Conservation (phyloP, 2,797 vertebrate genomes). For the Thripadectes ignobilis region DNA sequence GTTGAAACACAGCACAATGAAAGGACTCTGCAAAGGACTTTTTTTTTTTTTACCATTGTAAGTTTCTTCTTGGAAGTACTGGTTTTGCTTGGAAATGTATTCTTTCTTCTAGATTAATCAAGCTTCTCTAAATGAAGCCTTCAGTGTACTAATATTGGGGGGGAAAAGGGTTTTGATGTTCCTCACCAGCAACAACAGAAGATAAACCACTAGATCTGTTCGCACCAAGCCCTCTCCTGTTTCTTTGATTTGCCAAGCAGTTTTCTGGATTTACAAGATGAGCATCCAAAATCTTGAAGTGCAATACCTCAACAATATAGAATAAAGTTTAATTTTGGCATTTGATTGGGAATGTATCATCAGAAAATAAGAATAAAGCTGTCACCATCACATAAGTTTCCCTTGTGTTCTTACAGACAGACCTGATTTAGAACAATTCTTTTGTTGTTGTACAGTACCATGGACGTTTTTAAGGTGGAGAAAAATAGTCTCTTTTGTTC, state of each 20-base stretch:
- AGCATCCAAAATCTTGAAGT: not conserved
- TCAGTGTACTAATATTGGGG: not conserved
- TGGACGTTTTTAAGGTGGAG: not conserved
- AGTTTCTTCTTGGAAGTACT: not conserved
- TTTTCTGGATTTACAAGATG: not conserved
- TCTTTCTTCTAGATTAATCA: not conserved
- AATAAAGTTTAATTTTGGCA: not conserved
- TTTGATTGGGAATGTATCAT: fast-evolving
- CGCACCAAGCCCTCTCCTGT: not conserved
- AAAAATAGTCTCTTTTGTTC: not conserved
- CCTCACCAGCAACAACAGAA: not conserved
- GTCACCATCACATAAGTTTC: not conserved
- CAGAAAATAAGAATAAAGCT: not conserved
- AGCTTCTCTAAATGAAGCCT: not conserved
- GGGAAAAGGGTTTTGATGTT: not conserved
- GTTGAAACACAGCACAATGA: not conserved
- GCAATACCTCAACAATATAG: not conserved
- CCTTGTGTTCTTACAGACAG: not conserved
- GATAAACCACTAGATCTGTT: not conserved
- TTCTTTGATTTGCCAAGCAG: not conserved
- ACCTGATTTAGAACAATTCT: not conserved
- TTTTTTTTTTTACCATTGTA: not conserved
- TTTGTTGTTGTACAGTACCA: not conserved
- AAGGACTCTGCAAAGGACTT: not conserved
- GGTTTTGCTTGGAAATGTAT: not conserved